phyloP scores from a whole-genome alignment of 2,888 invertebrate species.

The Gari tellinella region DNA sequence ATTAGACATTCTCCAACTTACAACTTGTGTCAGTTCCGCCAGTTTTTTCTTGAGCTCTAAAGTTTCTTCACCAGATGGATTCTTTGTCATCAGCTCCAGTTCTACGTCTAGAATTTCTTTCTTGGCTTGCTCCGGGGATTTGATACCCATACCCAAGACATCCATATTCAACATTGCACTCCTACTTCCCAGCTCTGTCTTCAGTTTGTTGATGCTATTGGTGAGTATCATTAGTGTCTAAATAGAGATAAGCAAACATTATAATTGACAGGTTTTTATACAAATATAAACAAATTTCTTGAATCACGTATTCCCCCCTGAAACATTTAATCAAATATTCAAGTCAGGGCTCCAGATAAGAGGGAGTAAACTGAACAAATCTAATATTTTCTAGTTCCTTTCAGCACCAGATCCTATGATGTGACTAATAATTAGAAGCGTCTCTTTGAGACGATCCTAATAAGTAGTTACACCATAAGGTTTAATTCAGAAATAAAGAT shows the following conservation, averaged over 20 bases:
- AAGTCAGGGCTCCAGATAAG: too few species aligned
- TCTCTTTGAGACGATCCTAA: too few species aligned
- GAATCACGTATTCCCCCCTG: too few species aligned
- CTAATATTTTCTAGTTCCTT: too few species aligned
- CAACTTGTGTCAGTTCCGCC: constrained; percentile 88
- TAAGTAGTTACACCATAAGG: too few species aligned
- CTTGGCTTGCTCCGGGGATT: constrained; percentile 86
- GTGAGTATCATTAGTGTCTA: constrained; percentile 92
- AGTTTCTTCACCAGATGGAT: constrained; percentile 93
- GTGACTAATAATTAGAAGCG: too few species aligned
- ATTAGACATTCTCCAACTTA: too few species aligned
- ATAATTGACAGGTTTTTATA: background rate
- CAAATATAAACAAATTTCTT: too few species aligned
- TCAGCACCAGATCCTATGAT: too few species aligned
- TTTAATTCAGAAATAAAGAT: too few species aligned
- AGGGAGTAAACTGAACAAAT: too few species aligned
- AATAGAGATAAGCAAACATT: background rate
- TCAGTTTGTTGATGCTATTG: constrained; percentile 91
- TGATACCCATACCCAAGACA: constrained; percentile 18
- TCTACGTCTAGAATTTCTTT: constrained; percentile 96
- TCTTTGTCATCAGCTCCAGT: constrained; percentile 94
- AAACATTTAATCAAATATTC: too few species aligned
- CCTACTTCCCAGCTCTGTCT: constrained; percentile 82
- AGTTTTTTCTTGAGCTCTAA: constrained; percentile 92
- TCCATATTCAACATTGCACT: constrained; percentile 27